Evolutionary conservation across 2,113 vertebrate genomes (phyloP).

Genomic region (Platycercus adscitus): DNA sequence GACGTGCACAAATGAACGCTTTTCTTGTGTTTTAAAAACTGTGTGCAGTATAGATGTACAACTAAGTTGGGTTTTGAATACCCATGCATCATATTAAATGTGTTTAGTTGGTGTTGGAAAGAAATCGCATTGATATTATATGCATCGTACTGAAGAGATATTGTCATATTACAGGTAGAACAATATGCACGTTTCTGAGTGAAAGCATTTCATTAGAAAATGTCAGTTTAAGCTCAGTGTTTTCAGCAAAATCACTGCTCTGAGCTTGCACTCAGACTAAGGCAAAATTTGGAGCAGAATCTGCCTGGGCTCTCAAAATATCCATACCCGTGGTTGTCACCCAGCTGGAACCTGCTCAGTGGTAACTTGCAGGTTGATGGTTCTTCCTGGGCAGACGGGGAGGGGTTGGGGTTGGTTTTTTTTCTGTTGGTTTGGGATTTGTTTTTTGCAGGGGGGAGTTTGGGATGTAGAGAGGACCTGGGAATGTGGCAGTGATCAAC

Average conservation of each 20-base stretch:
- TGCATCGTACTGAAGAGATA: not conserved
- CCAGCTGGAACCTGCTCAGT: not conserved
- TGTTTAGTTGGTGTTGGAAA: not conserved
- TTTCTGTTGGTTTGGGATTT: not conserved
- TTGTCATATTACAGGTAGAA: not conserved
- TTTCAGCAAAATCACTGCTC: not conserved
- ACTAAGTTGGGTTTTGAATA: not conserved
- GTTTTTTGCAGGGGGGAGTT: not conserved
- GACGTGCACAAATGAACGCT: not conserved
- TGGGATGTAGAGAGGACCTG: not conserved
- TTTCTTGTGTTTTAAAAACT: not conserved
- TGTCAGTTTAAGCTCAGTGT: not conserved
- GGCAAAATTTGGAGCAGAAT: not conserved
- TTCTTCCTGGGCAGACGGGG: not conserved
- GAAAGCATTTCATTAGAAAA: not conserved
- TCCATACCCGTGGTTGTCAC: not conserved
- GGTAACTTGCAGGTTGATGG: not conserved
- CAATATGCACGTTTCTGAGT: not conserved
- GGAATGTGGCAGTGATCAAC: rapidly evolving
- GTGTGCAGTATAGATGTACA: not conserved
- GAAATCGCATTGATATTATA: not conserved
- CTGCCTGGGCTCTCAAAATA: not conserved
- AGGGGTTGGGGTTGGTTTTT: no score
- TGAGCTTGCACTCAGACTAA: not conserved
- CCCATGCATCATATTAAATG: not conserved